Base-by-base conservation (phyloP, 2,888 invertebrate genomes). In the Leptinotarsa peninsularis region DNA sequence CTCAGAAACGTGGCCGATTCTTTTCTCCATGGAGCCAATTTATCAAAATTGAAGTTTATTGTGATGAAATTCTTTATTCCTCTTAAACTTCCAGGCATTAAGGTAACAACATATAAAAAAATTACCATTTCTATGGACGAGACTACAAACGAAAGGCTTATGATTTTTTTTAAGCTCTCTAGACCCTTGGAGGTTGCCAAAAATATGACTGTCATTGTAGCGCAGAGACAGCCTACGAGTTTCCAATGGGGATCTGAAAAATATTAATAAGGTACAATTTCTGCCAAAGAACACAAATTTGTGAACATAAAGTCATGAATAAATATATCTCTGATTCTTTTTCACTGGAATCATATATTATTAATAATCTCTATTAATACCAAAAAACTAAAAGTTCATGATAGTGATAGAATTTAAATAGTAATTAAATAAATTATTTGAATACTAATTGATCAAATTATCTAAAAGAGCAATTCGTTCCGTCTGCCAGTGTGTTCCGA, bases 161-260 rank as follows among this genome's bases (percentile, higher is more conserved):
- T 67, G 17, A 73, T 17, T 43, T 52, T 58, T 67, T 75, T 67
- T 52, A 78, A 49, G 58, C 58, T 52, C 50, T 68, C 18, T 56
- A 56, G 63, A 67, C 71, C 70, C 15, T 66, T 71, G 23, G 27
- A 66, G 67, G 74, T 78, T 49, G 74, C 71, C 23, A 78, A 56
- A 18, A 73, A 75, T 15, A 76, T 70, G 33, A 73, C 7, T 14
- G 49, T 27, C 73, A 75, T 76, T 33, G 66, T 74, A 2, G 50
- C 73, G 17, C 73, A 73, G 18, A 78, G 71, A 50, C 68, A 76
- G 27, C 33, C 71, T 3, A 75, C 71, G 33, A 78, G 75, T 73
- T 75, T 73, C 78, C 76, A 76, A 33, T 78, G 54, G 4, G 71
- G 72, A 52, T 71, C 66, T 78, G 71, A 72, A 76, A 78, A 49